Evolutionary conservation across 2,113 vertebrate genomes (phyloP).

Genomic region (Turnix velox): DNA sequence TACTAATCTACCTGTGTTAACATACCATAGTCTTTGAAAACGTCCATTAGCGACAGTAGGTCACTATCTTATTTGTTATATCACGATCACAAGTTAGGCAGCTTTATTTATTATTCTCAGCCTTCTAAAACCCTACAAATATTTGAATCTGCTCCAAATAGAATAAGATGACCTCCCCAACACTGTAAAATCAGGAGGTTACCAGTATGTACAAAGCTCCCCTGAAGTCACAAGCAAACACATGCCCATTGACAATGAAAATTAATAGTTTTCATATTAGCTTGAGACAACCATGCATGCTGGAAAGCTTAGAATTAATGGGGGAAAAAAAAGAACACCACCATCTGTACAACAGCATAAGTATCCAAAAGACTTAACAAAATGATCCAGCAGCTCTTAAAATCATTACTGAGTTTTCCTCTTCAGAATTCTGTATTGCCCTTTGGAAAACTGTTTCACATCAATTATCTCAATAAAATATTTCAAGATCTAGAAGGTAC

Average conservation of each 20-base stretch:
- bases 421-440: neutral
- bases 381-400: neutral
- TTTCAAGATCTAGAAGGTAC: neutral
- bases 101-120: neutral
- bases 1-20: neutral
- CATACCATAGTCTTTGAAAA: neutral
- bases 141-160: neutral
- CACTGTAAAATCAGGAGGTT: neutral
- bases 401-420: neutral
- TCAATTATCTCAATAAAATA: neutral
- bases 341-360: neutral
- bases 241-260: neutral
- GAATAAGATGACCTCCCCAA: neutral
- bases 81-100: neutral
- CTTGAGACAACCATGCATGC: neutral
- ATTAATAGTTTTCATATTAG: neutral
- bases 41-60: neutral
- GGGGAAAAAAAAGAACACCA: neutral
- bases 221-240: neutral
- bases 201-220: neutral
- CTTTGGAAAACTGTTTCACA: neutral
- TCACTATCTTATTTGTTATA: neutral
- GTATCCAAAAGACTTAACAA: neutral
- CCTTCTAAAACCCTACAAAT: neutral
- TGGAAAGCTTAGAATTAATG: neutral